A percentile compares a stretch with the other conserved stretches of the same genome.
Conservation (phyloP, 1,140 invertebrate species). For the Solenopsis fugax region DNA sequence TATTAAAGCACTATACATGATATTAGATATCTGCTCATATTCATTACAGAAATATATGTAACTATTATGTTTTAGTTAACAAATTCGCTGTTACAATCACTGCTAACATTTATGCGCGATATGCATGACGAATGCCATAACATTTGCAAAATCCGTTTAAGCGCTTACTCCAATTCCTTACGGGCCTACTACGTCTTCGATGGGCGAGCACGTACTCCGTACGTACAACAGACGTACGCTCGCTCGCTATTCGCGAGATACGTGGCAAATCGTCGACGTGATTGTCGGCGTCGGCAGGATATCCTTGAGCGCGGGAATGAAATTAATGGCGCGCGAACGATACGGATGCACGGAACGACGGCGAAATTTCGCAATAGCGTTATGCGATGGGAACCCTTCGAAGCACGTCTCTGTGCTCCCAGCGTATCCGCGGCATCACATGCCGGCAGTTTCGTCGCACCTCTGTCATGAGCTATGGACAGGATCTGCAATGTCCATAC, state of each 20-base stretch:
- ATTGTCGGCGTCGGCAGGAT: constrained; percentile 75
- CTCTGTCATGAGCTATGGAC: constrained; percentile 68
- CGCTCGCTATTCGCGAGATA: constrained; percentile 51
- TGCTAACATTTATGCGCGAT: neutral
- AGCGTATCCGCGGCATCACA: constrained; percentile 74
- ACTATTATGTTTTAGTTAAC: neutral
- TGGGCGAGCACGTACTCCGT: neutral
- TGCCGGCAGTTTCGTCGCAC: constrained; percentile 76
- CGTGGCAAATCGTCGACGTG: constrained; percentile 75
- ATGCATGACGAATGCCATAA: neutral
- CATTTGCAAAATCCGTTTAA: constrained; percentile 1
- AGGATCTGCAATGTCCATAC: neutral
- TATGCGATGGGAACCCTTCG: constrained; percentile 75
- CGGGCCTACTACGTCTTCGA: constrained; percentile 37
- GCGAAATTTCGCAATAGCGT: constrained; percentile 74
- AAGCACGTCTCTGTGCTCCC: constrained; percentile 72
- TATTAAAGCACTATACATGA: neutral
- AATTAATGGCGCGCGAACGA: constrained; percentile 78
- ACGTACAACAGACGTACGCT: constrained; percentile 4
- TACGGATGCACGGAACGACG: constrained; percentile 66
- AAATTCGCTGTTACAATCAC: neutral
- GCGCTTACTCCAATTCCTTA: constrained; percentile 46
- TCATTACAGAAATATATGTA: neutral
- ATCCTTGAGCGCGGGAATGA: constrained; percentile 78
- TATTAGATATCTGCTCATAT: neutral